Evolutionary conservation across 2,113 vertebrate genomes (phyloP).

Genomic region (Heteronetta atricapilla): DNA sequence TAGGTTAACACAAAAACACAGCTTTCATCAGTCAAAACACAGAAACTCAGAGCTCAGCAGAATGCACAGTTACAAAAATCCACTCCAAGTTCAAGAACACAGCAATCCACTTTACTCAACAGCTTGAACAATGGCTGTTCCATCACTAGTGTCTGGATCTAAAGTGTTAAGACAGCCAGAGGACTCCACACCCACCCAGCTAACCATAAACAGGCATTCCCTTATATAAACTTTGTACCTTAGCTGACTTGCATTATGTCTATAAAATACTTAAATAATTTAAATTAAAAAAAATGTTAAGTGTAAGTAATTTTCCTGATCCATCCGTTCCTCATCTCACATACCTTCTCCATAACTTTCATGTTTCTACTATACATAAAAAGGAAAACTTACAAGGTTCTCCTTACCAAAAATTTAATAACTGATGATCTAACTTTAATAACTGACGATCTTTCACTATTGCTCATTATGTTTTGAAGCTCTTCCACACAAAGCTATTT

Average conservation of each 20-base stretch:
- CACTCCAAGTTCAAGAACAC: background rate
- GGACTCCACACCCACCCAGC: background rate
- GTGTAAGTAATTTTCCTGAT: background rate
- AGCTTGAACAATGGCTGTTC: background rate
- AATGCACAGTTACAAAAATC: background rate
- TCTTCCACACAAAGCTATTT: background rate
- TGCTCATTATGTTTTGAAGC: background rate
- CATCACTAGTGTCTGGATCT: background rate
- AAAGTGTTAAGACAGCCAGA: background rate
- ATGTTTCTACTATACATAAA: background rate
- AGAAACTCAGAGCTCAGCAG: background rate
- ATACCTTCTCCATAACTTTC: background rate
- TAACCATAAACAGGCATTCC: background rate
- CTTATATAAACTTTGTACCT: background rate
- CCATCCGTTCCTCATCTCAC: background rate
- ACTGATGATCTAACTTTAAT: constrained; percentile 6
- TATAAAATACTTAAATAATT: background rate
- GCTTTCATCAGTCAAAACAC: background rate
- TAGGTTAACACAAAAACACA: background rate
- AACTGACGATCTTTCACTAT: background rate
- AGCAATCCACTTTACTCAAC: background rate
- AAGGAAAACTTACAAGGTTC: background rate
- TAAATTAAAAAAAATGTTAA: too few relatives aligned
- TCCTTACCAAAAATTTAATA: constrained; percentile 18
- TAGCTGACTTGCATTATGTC: background rate